These are phyloP conservation scores for Macaria notata DNA, from an alignment of 2,888 invertebrate genomes.

Conservation along the genomic window DNA sequence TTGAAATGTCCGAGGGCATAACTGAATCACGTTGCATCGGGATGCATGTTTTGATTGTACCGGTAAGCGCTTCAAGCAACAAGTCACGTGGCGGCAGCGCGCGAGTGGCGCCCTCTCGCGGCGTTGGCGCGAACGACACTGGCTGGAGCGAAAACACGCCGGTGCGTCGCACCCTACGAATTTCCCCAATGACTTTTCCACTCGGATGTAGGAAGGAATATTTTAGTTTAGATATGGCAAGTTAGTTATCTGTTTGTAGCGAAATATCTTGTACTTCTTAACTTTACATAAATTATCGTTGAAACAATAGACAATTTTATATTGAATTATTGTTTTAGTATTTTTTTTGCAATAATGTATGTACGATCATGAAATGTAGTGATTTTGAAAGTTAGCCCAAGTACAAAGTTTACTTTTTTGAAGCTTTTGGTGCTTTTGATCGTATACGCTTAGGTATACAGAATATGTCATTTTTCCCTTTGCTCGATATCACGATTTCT, in stretches of 20 bases:
- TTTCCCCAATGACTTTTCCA: slow-evolving; percentile 77
- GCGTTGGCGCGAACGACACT: slow-evolving; percentile 72
- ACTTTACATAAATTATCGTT: too few species aligned
- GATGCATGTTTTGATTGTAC: slow-evolving; percentile 53
- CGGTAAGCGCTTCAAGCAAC: slow-evolving; percentile 57
- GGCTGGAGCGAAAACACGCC: slow-evolving; percentile 70
- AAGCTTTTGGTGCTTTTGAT: too few species aligned
- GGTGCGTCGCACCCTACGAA: slow-evolving; percentile 77
- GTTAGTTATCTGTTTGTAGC: slow-evolving; percentile 10
- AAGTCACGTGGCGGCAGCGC: slow-evolving; percentile 67
- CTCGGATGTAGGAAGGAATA: slow-evolving; percentile 61
- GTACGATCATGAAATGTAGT: too few species aligned
- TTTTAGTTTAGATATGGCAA: slow-evolving; percentile 57
- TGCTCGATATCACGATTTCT: too few species aligned
- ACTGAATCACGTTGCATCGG: slow-evolving; percentile 49
- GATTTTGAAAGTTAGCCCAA: too few species aligned
- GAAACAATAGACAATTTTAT: too few species aligned
- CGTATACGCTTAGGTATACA: too few species aligned
- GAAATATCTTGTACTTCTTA: too few species aligned
- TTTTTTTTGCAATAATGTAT: too few species aligned
- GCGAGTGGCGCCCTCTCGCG: slow-evolving; percentile 77
- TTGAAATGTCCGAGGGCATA: slow-evolving; percentile 40
- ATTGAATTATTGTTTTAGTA: too few species aligned
- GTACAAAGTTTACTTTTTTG: too few species aligned
- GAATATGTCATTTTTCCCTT: too few species aligned